Conservation (phyloP, 64 coral and sea anemone species). For the Pocillopora verrucosa region DNA sequence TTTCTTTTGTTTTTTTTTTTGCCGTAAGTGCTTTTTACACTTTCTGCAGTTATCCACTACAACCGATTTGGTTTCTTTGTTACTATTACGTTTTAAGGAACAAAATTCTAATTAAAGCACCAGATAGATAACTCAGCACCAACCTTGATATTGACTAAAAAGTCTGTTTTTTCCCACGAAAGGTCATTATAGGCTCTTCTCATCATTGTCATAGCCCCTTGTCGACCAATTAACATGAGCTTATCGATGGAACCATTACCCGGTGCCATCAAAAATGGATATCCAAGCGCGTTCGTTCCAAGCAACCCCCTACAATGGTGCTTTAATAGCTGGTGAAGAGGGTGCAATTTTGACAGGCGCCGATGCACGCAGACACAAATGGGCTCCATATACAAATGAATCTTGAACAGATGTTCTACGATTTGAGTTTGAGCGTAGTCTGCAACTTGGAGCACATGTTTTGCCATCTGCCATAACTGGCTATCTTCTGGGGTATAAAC, state of each 20-base stretch:
- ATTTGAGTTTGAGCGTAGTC: slow-evolving; percentile 50
- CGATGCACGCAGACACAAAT: slow-evolving; percentile 50
- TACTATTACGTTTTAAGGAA: not conserved
- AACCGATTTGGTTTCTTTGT: not conserved
- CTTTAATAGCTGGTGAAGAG: slow-evolving; percentile 53
- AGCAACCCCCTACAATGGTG: slow-evolving; percentile 53
- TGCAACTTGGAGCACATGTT: slow-evolving; percentile 43
- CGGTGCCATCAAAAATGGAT: slow-evolving; percentile 16
- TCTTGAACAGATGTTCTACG: slow-evolving; percentile 50
- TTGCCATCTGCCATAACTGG: slow-evolving; percentile 46
- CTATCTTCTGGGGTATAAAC: slow-evolving; percentile 40
- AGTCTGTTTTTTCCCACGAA: slow-evolving; percentile 41
- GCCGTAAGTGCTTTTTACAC: no score
- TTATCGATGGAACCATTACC: slow-evolving; percentile 40
- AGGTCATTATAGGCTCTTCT: slow-evolving; percentile 8
- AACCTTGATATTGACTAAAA: slow-evolving; percentile 46
- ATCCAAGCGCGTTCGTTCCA: slow-evolving; percentile 52
- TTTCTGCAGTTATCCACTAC: no score
- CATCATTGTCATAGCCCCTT: slow-evolving; percentile 32
- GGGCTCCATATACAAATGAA: slow-evolving; percentile 64
- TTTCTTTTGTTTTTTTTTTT: no score
- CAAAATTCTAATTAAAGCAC: not conserved
- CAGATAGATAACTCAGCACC: not conserved
- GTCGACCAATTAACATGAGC: slow-evolving; percentile 11
- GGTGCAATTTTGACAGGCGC: slow-evolving; percentile 37